These are phyloP conservation scores for Microctonus hyperodae DNA, from an alignment of 2,888 invertebrate species.

Conservation along the genomic window DNA sequence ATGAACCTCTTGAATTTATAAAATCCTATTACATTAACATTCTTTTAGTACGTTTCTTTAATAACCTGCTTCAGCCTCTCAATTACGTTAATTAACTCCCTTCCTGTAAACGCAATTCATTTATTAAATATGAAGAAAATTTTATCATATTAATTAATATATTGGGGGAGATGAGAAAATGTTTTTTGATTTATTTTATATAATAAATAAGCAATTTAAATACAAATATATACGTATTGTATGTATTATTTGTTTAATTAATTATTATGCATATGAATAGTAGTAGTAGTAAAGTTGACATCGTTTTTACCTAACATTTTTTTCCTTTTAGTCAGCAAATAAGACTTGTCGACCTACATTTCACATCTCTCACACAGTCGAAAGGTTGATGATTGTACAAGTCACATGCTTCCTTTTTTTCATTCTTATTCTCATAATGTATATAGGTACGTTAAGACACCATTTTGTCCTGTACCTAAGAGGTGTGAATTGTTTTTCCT, in stretches of 20 bases:
- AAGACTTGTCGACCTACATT: conserved; percentile 3
- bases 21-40: conserved; percentile 3
- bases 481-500: conserved; percentile 1
- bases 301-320: background rate
- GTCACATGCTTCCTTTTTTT: background rate
- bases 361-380: background rate
- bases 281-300: background rate
- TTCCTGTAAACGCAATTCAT: background rate
- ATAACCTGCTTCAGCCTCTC: background rate
- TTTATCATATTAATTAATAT: background rate
- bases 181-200: background rate
- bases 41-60: background rate
- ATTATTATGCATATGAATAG: background rate
- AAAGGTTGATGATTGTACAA: background rate
- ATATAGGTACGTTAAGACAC: background rate
- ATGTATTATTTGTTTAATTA: too few species aligned
- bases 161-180: background rate
- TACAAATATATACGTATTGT: too few species aligned
- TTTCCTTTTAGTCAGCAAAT: background rate
- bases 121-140: background rate
- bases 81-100: conserved; percentile 1
- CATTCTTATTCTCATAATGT: background rate
- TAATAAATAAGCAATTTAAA: too few species aligned
- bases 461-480: background rate
- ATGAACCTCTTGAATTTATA: conserved; percentile 17